phyloP scores from a whole-genome alignment of 2,888 invertebrate genomes.

The Tiliacea citrago region DNA sequence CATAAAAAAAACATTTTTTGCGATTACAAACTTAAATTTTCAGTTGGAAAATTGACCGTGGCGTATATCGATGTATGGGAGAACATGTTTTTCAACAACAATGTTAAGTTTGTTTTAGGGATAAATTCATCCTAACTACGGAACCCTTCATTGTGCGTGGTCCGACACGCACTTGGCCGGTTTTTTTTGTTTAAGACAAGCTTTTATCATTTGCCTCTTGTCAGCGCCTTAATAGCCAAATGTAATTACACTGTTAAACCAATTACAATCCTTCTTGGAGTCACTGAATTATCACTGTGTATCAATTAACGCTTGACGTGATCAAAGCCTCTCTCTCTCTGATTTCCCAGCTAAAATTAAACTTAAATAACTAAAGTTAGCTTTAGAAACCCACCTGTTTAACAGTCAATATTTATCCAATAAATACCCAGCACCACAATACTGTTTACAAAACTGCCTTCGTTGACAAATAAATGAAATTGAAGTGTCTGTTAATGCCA shows the following conservation, averaged over 20 bases:
- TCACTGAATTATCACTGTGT: constrained; percentile 34
- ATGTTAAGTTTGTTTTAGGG: too few relatives aligned
- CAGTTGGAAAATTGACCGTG: too few relatives aligned
- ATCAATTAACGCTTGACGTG: constrained; percentile 40
- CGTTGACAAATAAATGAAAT: constrained; percentile 25
- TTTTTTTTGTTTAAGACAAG: too few relatives aligned
- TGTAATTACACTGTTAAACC: constrained; percentile 31
- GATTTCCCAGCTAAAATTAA: constrained; percentile 21
- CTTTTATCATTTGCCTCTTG: too few relatives aligned
- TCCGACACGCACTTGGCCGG: too few relatives aligned
- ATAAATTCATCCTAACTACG: too few relatives aligned
- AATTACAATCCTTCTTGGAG: constrained; percentile 36
- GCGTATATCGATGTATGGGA: too few relatives aligned
- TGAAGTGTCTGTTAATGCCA: too few relatives aligned
- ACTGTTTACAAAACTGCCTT: constrained; percentile 33
- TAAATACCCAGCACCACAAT: constrained; percentile 21
- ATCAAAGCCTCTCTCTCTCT: constrained; percentile 16
- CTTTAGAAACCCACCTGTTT: constrained; percentile 34
- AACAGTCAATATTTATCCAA: constrained; percentile 41
- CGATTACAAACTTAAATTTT: too few relatives aligned
- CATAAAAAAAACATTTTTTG: too few relatives aligned
- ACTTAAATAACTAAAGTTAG: constrained; percentile 39
- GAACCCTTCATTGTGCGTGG: too few relatives aligned
- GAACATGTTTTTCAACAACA: too few relatives aligned
- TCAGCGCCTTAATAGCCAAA: not conserved